Conservation (phyloP, 2,113 vertebrate genomes). For the Eretmochelys imbricata region DNA sequence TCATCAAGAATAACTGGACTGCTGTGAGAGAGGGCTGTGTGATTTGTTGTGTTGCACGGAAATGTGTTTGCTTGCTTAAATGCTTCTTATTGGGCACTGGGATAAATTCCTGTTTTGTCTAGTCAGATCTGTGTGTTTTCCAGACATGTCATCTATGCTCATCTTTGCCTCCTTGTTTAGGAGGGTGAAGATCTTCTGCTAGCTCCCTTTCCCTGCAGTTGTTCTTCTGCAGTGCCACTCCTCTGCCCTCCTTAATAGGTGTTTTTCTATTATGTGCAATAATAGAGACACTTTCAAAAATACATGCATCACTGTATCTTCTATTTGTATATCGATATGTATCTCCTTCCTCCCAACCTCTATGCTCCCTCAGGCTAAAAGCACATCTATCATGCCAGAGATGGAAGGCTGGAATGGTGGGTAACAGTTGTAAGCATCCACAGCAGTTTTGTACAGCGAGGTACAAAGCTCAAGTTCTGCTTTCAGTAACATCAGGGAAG, state of each 20-base stretch:
- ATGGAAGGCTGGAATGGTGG: background rate
- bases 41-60: background rate
- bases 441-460: background rate
- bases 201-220: background rate
- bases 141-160: background rate
- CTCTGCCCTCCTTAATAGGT: background rate
- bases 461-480: background rate
- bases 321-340: background rate
- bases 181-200: background rate
- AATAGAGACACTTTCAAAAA: background rate
- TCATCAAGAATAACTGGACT: background rate
- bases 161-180: background rate
- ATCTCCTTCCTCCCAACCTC: background rate
- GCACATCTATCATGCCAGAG: background rate
- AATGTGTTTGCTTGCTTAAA: background rate
- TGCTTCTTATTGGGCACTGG: fast-evolving
- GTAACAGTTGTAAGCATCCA: background rate
- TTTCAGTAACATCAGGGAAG: background rate
- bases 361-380: background rate
- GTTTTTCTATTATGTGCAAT: background rate
- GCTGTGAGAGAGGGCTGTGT: background rate
- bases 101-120: background rate
- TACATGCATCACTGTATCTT: background rate
- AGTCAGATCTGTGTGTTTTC: background rate
- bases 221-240: background rate